Conservation (phyloP, 2,797 vertebrate genomes). For the Enteromius paludinosus region DNA sequence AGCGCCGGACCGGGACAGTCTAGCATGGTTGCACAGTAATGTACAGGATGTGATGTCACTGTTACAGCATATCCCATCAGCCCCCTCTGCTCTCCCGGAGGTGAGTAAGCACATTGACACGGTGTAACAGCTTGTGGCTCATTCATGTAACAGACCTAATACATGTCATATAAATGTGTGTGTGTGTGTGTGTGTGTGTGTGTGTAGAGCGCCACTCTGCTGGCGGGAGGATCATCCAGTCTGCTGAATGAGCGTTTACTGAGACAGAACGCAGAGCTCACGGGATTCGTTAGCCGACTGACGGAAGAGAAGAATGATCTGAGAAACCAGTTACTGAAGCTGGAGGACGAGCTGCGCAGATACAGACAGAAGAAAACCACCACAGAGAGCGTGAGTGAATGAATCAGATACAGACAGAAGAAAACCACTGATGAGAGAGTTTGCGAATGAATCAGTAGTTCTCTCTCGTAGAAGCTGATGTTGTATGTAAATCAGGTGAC, state of each 20-base stretch:
- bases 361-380: constrained; percentile 62
- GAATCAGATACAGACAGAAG: not conserved
- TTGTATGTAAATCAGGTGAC: too few species aligned
- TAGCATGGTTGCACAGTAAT: constrained; percentile 83
- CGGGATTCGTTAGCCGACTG: constrained; percentile 90
- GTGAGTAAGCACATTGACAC: constrained; percentile 59
- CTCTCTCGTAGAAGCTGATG: too few species aligned
- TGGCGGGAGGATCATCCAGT: constrained; percentile 75
- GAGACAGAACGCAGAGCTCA: constrained; percentile 93
- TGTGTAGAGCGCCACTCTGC: constrained; percentile 71
- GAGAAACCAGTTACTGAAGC: constrained; percentile 84
- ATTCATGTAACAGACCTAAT: not conserved
- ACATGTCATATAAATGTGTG: not conserved
- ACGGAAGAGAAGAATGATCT: constrained; percentile 96
- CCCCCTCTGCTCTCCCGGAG: constrained; percentile 77
- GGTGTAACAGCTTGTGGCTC: not conserved
- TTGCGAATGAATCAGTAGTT: not conserved
- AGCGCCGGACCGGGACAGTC: constrained; percentile 79
- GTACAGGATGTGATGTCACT: constrained; percentile 86
- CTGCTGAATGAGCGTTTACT: constrained; percentile 89
- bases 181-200: constrained; percentile 35
- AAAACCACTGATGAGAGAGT: too few species aligned
- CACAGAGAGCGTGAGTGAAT: too few species aligned
- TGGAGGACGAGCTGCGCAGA: constrained; percentile 88
- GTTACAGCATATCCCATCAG: constrained; percentile 81